Evolutionary conservation across 2,888 invertebrate genomes (phyloP).

Genomic region (Resseliella maxima): DNA sequence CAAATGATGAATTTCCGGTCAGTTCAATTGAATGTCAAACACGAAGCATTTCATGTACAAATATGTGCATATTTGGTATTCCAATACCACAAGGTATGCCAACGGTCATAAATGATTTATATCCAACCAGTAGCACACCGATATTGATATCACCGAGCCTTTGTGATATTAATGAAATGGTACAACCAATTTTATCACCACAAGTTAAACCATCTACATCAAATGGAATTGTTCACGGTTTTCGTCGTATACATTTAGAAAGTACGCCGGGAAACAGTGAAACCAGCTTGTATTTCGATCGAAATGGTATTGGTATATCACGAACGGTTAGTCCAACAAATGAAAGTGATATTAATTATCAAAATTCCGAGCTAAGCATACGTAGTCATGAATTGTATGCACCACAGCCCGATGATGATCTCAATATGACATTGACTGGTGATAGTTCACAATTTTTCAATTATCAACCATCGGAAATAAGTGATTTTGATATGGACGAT

Average conservation of each 20-base stretch:
- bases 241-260: slow-evolving; percentile 56
- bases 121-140: slow-evolving; percentile 59
- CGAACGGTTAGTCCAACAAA: slow-evolving; percentile 67
- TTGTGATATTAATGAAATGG: slow-evolving; percentile 61
- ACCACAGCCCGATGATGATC: slow-evolving; percentile 71
- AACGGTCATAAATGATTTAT: not conserved
- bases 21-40: slow-evolving; percentile 58
- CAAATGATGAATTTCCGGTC: slow-evolving; percentile 55
- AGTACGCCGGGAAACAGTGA: slow-evolving; percentile 56
- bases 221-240: slow-evolving; percentile 58
- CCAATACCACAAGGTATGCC: not conserved
- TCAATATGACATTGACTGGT: slow-evolving; percentile 68
- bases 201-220: slow-evolving; percentile 59
- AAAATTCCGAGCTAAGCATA: slow-evolving; percentile 75
- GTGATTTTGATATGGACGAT: slow-evolving; percentile 64
- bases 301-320: slow-evolving; percentile 44
- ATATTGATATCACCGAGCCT: slow-evolving; percentile 62
- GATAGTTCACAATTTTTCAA: slow-evolving; percentile 63
- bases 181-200: slow-evolving; percentile 58
- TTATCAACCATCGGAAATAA: slow-evolving; percentile 67
- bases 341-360: slow-evolving; percentile 75
- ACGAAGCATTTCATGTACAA: slow-evolving; percentile 61
- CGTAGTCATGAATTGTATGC: slow-evolving; percentile 74
- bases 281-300: slow-evolving; percentile 54
- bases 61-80: not conserved